Evolutionary conservation across 1,140 invertebrate species (phyloP).

Genomic region (Trichoplusia ni): DNA sequence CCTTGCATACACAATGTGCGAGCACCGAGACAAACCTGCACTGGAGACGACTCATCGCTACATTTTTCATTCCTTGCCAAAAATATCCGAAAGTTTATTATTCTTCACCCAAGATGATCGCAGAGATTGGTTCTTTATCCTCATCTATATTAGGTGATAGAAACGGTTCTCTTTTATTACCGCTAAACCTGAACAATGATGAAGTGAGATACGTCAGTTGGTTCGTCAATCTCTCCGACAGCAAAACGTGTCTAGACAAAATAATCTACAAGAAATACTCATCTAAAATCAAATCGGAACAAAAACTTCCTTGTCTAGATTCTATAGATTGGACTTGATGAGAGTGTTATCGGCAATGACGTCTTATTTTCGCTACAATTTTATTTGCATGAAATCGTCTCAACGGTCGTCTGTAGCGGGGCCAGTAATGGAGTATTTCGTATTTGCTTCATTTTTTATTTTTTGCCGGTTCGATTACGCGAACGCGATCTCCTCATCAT

Average conservation of each 20-base stretch:
- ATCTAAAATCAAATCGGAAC: conserved; percentile 17
- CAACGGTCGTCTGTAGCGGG: conserved; percentile 47
- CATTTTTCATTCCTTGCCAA: not conserved
- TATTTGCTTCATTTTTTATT: conserved; percentile 81
- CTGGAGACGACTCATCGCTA: conserved; percentile 45
- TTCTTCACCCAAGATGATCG: not conserved
- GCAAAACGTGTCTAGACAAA: conserved; percentile 18
- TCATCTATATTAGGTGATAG: conserved; percentile 1
- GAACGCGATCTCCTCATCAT: conserved; percentile 78
- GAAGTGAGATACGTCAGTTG: conserved; percentile 5
- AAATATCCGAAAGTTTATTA: not conserved
- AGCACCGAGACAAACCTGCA: conserved; percentile 41
- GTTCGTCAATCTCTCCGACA: conserved; percentile 18
- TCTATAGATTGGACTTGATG: conserved; percentile 25
- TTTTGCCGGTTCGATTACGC: conserved; percentile 79
- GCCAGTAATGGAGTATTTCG: conserved; percentile 79
- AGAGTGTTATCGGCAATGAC: conserved; percentile 23
- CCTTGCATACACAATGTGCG: conserved; percentile 77
- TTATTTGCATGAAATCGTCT: conserved; percentile 45
- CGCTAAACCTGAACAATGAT: conserved; percentile 7
- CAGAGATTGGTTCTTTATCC: not conserved
- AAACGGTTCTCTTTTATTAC: conserved; percentile 18
- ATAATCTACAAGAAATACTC: conserved; percentile 28
- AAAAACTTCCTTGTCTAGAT: conserved; percentile 28
- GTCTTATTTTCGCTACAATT: conserved; percentile 31